Evolutionary conservation across 2,113 vertebrate species (phyloP), one percentile per base, ranked within the genome.

Genomic region (Hyla sarda): DNA sequence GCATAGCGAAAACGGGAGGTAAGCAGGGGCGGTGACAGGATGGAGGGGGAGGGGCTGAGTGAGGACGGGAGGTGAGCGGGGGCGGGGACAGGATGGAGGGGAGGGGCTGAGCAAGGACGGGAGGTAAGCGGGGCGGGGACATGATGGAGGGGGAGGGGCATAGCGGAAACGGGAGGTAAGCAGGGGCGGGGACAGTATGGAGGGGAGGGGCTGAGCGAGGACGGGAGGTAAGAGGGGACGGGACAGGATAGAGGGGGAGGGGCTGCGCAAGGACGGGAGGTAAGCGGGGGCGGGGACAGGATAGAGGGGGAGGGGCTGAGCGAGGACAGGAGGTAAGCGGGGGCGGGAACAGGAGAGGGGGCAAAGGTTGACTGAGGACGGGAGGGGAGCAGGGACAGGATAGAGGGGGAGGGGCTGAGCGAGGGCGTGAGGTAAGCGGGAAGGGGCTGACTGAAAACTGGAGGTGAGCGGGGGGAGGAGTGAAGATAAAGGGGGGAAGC

Each of bases 381-480:
- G 28, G 48, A 10, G 11, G 11, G 11, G 56, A 19, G 56, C 19
- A 21, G 23, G 5, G 56, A 19, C 1, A 10, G 3, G 5, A 9
- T n/a, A 21, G 23, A 10, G 23, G 48, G 48, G 48, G 13, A 10
- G 48, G 13, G 8, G 48, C 9, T 12, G 4, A 47, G 48, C 1
- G 48, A 14, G 48, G 8, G 11, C 9, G 92, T 94, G 86, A 96
- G 96, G 97, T 98, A 93, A 87, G 73, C 23, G 17, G 56, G 60
- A 4, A n/a, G 58, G 11, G 25, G 25, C 1, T 2, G 10, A 3
- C n/a, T n/a, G n/a, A n/a, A n/a, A n/a, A n/a, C n/a, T 11, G 10
- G 58, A 28, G 58, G 58, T 13, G 10, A 28, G 58, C 1, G 45
- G 13, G 25, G 8, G 23, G 54, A 19, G 41, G 41, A 5, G 5